Percentiles rank a stretch among this genome's conserved stretches.
These are phyloP conservation scores for Champsocephalus gunnari DNA, from an alignment of 2,797 vertebrate species.

Conservation along the genomic window DNA sequence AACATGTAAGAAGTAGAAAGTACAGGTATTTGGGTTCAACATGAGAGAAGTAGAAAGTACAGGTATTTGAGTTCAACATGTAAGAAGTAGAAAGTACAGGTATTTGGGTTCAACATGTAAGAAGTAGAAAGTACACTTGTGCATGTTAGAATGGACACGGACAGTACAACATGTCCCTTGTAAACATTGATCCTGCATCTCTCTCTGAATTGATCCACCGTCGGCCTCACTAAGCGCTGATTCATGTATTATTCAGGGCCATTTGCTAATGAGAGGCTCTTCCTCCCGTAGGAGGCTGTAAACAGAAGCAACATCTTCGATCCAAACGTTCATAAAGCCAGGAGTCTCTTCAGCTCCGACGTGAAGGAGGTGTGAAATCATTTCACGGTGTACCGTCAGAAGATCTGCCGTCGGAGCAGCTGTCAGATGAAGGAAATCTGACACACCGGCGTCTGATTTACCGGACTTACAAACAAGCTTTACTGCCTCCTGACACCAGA, in stretches of 20 bases:
- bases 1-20: too few species aligned
- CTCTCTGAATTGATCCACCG: background rate
- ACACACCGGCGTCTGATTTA: constrained; percentile 26
- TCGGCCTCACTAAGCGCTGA: background rate
- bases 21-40: too few species aligned
- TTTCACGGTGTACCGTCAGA: constrained; percentile 16
- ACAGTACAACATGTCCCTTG: background rate
- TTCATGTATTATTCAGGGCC: background rate
- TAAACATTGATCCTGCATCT: too few species aligned
- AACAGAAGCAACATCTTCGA: background rate
- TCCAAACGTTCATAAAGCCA: background rate
- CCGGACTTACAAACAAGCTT: constrained; percentile 25
- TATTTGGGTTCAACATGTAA: too few species aligned
- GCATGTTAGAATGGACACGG: background rate
- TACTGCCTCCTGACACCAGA: background rate
- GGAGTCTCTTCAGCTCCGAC: background rate
- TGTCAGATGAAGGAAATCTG: constrained; percentile 36
- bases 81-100: too few species aligned
- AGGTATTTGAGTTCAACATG: too few species aligned
- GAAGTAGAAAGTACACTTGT: too few species aligned
- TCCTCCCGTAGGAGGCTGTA: background rate
- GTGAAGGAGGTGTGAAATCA: too few species aligned
- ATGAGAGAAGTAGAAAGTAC: too few species aligned
- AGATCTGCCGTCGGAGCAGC: constrained; percentile 20
- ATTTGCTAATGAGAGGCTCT: background rate